Percentiles rank a stretch among this genome's conserved stretches.
These are phyloP conservation scores for Orthosia incerta DNA, from an alignment of 2,888 invertebrate species.

Conservation along the genomic window DNA sequence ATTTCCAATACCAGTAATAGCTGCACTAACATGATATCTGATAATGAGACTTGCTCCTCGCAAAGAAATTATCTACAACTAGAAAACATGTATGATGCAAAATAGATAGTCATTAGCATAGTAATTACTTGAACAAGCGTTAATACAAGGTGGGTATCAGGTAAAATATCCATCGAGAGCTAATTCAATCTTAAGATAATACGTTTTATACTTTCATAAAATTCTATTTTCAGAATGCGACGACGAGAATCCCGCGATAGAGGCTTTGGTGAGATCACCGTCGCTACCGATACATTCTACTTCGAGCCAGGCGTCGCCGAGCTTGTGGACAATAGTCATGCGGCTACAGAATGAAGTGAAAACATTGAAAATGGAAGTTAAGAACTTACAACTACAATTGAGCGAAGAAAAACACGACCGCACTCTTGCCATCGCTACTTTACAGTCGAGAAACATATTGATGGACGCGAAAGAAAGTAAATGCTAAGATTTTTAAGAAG, in stretches of 20 bases:
- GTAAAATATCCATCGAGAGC: conserved; percentile 61
- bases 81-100: conserved; percentile 19
- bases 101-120: conserved; percentile 40
- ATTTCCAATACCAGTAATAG: conserved; percentile 48
- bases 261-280: conserved; percentile 87
- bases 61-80: conserved; percentile 21
- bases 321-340: conserved; percentile 94
- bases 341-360: conserved; percentile 94
- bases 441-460: conserved; percentile 84
- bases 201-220: conserved; percentile 67
- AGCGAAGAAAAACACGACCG: conserved; percentile 92
- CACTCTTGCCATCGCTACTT: conserved; percentile 85
- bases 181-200: conserved; percentile 42
- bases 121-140: conserved; percentile 41
- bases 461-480: conserved; percentile 89
- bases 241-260: conserved; percentile 84
- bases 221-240: conserved; percentile 87
- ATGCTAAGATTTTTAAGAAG: conserved; percentile 75
- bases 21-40: conserved; percentile 53
- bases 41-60: conserved; percentile 32
- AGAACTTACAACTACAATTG: conserved; percentile 91
- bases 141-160: conserved; percentile 73
- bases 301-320: conserved; percentile 88
- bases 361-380: conserved; percentile 92
- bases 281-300: conserved; percentile 86